Base-by-base conservation (phyloP, 2,113 vertebrate genomes). In the Rhinopomastus cyanomelas region DNA sequence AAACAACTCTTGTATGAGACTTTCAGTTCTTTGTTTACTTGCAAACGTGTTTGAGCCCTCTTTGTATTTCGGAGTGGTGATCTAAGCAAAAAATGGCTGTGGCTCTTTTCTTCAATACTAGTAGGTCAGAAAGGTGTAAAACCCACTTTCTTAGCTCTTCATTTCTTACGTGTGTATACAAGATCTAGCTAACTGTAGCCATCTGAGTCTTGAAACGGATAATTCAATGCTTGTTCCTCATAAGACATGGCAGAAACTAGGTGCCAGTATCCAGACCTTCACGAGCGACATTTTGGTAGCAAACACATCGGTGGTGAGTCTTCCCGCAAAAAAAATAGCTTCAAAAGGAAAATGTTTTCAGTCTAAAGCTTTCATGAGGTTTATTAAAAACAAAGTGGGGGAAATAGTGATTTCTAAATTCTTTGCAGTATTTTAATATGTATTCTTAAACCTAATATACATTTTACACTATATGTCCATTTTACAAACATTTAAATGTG, bases 401-500 rank as follows among this genome's bases (percentile, higher is more conserved):
- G 74, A 64, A 88, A 66, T 83, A 85, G 59, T 89, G 23, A 81
- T 92, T 94, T 94, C 34, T 80, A 94, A 96, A 95, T 91, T 88
- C 37, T 85, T 94, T 81, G 55, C 29, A 51, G 46, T 87, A 71
- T 88, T 72, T 92, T 96, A 92, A 95, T 91, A 94, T 71, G 84
- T 88, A 56, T 87, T 89, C 76, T 96, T 96, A 94, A 97, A 96
- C 78, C 55, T 87, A 95, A 87, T 49, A 88, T 71, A 94, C 95
- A 96, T 94, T 97, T 97, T 94, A 95, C 97, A 88, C 84, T 86
- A 78, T 84, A 95, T 71, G 59, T 95, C 96, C 85, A 82, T 96
- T 97, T 96, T 89, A 92, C 61, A 96, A 97, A 96, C 94, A 94
- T 96, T 95, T 94, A 96, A 93, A 94, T 97, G 32, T 91, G 78